A percentile compares a stretch with the other conserved stretches of the same genome.
Conservation (phyloP, 2,888 invertebrate genomes). For the Pilophorus perplexus region DNA sequence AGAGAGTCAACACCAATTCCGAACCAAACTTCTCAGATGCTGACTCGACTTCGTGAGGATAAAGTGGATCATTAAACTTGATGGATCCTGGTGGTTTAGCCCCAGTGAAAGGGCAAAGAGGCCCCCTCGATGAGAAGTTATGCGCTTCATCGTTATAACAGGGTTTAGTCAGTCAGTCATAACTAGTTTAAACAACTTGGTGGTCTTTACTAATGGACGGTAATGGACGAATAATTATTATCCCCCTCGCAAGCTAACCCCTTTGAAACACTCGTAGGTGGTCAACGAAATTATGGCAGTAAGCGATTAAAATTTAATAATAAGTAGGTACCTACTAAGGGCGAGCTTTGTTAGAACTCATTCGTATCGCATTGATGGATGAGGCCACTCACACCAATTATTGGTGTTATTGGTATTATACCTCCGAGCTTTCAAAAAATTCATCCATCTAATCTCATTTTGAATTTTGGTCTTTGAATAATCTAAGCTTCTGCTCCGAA, state of each 20-base stretch:
- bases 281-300: too few species aligned
- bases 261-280: too few species aligned
- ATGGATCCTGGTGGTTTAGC: constrained; percentile 18
- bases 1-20: constrained; percentile 26
- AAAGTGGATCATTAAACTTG: constrained; percentile 28
- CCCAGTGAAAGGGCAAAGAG: background rate
- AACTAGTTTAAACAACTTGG: constrained; percentile 3
- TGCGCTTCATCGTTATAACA: constrained; percentile 3
- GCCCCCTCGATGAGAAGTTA: background rate
- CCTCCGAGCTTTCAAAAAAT: too few species aligned
- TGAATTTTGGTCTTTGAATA: too few species aligned
- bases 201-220: background rate
- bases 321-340: too few species aligned
- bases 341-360: background rate
- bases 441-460: too few species aligned
- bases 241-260: background rate
- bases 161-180: constrained; percentile 15
- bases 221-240: constrained; percentile 5
- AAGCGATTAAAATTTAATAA: too few species aligned
- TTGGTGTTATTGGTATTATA: too few species aligned
- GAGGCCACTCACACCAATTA: too few species aligned
- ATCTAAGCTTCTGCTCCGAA: too few species aligned
- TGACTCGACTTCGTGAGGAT: constrained; percentile 17
- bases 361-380: too few species aligned
- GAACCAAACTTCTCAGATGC: constrained; percentile 15